These are phyloP conservation scores for Pluvialis apricaria DNA, from an alignment of 2,113 vertebrate genomes.

Conservation along the genomic window DNA sequence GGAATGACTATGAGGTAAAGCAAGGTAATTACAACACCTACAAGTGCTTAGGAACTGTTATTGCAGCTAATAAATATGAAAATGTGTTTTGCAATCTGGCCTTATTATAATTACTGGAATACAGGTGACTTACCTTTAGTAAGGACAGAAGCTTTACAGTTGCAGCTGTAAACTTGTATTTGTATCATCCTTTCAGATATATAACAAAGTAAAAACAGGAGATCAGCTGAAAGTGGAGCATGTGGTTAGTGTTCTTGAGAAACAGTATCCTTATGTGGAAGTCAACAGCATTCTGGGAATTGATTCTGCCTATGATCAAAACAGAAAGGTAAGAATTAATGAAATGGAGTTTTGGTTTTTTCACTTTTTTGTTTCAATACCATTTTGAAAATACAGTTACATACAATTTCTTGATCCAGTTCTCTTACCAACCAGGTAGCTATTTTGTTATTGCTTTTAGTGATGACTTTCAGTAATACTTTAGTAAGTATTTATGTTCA, in stretches of 20 bases:
- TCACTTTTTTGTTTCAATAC: neutral
- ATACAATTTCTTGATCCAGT: neutral
- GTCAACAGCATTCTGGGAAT: conserved; percentile 87
- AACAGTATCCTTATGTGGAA: conserved; percentile 91
- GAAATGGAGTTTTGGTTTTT: neutral
- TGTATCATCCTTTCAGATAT: conserved; percentile 78
- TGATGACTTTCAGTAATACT: neutral
- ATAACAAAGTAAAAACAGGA: conserved; percentile 83
- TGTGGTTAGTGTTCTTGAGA: conserved; percentile 89
- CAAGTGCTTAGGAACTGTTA: neutral
- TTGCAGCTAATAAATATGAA: neutral
- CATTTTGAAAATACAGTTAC: neutral
- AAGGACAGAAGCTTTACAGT: neutral
- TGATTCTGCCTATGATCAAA: conserved; percentile 90
- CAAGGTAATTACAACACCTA: neutral
- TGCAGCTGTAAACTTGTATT: neutral
- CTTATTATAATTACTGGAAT: neutral
- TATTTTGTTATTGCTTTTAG: neutral
- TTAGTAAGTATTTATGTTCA: neutral
- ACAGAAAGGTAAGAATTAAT: conserved; percentile 84
- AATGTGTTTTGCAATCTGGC: neutral
- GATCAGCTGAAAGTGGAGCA: conserved; percentile 85
- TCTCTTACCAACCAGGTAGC: neutral
- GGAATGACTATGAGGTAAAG: neutral
- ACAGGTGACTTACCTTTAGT: neutral